Evolutionary conservation across 2,888 invertebrate species (phyloP), one percentile per base, ranked within the genome.

Genomic region (Parnassius glacialis): DNA sequence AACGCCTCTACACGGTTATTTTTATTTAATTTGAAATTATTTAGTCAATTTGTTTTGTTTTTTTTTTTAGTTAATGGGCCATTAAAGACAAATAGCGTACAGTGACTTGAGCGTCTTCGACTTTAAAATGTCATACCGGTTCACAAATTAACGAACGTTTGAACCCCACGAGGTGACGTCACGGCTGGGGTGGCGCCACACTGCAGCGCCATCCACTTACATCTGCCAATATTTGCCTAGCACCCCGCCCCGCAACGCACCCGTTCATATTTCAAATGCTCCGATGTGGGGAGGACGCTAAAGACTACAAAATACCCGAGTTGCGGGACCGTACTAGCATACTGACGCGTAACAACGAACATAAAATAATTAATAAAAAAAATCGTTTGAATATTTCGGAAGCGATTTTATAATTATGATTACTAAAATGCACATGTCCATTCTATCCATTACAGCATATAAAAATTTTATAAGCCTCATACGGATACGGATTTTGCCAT

Each of bases 191-290:
- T 79, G 79, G 81, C 83, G 83, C 83, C 83, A 76, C 78, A 65
- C 68, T 66, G 87, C 87, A 83, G 82, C 79, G 75, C 92, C 93
- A 93, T 93, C 93, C 93, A 93, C 93, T 93, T 93, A 93, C 93
- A 92, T 91, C 92, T 87, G 92, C 93, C 92, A 93, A 93, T 93
- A 93, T 93, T 93, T 92, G 84, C 92, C 87, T 83, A 88, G 85
- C 79, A 80, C 81, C 88, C 87, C 73, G 64, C 76, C 79, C 76
- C 76, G 68, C 75, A 79, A 64, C 67, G 66, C 64, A 80, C 85
- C 88, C 89, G 87, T 87, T 85, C 87, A 85, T 88, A 88, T 88
- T 90, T 88, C 87, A 85, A 87, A 87, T 83, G 86, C 81, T 76
- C 77, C 76, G 80, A 79, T 80, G 83, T 82, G 81, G 88, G 87